phyloP scores from a whole-genome alignment of 2,113 vertebrate species.

The Equus przewalskii region DNA sequence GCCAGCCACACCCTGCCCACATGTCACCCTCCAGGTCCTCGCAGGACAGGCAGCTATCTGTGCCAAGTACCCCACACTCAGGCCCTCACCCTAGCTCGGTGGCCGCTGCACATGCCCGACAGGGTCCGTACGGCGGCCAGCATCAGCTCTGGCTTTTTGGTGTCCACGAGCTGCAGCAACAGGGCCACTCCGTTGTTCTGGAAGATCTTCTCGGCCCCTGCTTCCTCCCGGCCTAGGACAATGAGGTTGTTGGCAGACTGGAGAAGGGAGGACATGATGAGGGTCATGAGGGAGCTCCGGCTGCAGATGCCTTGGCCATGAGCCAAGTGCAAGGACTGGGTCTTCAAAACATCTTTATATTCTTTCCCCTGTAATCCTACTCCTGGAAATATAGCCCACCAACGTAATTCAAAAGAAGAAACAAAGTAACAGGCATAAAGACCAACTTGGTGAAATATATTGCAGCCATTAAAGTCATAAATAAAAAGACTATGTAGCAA shows the following conservation, averaged over 20 bases:
- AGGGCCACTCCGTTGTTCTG: conserved; percentile 95
- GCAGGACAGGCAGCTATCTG: accelerated
- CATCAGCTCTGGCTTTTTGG: conserved; percentile 93
- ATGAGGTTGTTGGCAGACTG: conserved; percentile 98
- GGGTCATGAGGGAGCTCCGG: background rate
- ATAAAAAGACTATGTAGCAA: background rate
- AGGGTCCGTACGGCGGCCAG: conserved; percentile 94
- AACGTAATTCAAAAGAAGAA: background rate
- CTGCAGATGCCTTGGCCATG: background rate
- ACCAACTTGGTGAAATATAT: background rate
- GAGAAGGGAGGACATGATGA: background rate
- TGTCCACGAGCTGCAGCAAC: conserved; percentile 94
- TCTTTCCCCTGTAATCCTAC: background rate
- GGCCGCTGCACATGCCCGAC: conserved; percentile 95
- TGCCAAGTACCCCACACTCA: background rate
- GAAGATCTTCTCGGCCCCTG: conserved; percentile 96
- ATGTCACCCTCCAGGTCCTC: background rate
- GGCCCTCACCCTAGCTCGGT: conserved; percentile 93
- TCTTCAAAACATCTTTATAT: background rate
- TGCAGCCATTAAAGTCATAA: background rate
- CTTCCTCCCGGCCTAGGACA: conserved; percentile 96
- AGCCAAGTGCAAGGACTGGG: background rate
- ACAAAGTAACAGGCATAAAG: background rate
- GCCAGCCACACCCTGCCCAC: background rate
- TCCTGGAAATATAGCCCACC: background rate